Base-by-base conservation (phyloP, 2,113 vertebrate species). In the Podarcis muralis region DNA sequence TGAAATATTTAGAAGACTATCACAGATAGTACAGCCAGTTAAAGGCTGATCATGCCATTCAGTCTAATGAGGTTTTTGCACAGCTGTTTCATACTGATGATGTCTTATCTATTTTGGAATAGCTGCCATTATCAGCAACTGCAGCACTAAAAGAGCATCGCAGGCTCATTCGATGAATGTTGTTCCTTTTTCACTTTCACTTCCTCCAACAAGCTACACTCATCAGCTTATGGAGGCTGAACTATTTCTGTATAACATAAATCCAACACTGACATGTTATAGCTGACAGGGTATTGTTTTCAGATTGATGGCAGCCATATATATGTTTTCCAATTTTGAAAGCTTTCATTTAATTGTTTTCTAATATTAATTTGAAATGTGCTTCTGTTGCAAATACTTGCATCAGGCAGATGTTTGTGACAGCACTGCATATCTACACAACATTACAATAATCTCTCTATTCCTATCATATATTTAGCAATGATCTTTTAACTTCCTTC, bases 81-180 rank as follows among this genome's bases (percentile, higher is more conserved):
- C 72, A 22, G 23, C 66, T 65, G 65, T 53, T 32, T 88, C 82
- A 3, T 76, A 37, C 69, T 89, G 83, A 57, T 37, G 20, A 25
- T 23, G 69, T 40, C 66, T 65, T n/a, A 16, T 2, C 78, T 89
- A 77, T 30, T 78, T 75, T 86, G 65, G 18, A 75, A 76, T 66
- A 86, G 48, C 57, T 90, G 80, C 74, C n/a, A 77, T 83, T 57
- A 66, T 87, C 62, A 83, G 59, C 20, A 71, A 57, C 20, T 37
- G 23, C 57, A 62, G 27, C 18, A 74, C 30, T 84, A 32, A 69
- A 48, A 79, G 43, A 23, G 27, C 32, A 83, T 57, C 27, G 9
- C 40, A 66, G 48, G 68, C 65, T 66, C 90, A 22, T 77, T 84
- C 37, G 69, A 3, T 81, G 53, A 81, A 86, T 1, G 16, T 71